Percentiles rank a stretch among this genome's conserved stretches.
phyloP scores from a whole-genome alignment of 2,888 invertebrate species.

The Drosophila colorata region DNA sequence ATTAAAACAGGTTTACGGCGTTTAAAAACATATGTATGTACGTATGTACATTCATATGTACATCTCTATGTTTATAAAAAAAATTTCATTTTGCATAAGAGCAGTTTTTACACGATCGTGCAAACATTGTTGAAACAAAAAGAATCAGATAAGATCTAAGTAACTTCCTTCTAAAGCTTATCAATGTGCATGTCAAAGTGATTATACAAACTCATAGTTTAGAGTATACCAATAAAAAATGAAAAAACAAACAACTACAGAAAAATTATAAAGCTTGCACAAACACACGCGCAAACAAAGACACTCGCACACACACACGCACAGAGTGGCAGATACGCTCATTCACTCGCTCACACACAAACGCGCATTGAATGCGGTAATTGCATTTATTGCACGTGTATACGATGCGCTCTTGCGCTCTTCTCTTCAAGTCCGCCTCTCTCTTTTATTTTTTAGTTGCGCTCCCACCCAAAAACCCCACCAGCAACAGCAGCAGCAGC shows the following conservation, averaged over 20 bases:
- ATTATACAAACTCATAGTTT: constrained; percentile 18
- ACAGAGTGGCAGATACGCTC: constrained; percentile 9
- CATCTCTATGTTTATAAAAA: too few species aligned
- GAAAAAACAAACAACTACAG: constrained; percentile 39
- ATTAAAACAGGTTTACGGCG: not conserved
- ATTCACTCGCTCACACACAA: constrained; percentile 23
- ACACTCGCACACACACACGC: constrained; percentile 4
- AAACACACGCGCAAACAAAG: constrained; percentile 23
- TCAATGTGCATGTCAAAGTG: constrained; percentile 41
- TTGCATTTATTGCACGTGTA: constrained; percentile 79
- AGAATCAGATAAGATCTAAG: constrained; percentile 41
- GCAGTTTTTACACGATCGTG: not conserved
- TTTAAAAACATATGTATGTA: not conserved
- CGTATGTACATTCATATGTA: too few species aligned
- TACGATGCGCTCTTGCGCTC: constrained; percentile 47
- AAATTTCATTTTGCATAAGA: not conserved
- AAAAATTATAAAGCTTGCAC: constrained; percentile 65
- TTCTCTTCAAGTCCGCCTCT: constrained; percentile 28
- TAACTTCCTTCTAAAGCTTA: constrained; percentile 27
- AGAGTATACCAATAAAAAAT: constrained; percentile 28
- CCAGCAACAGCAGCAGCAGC: constrained; percentile 6
- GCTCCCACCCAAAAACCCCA: constrained; percentile 11
- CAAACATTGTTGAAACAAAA: not conserved
- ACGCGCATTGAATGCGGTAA: constrained; percentile 67
- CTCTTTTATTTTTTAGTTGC: constrained; percentile 10